Evolutionary conservation across 23 tunicate species (phyloP), one percentile per base, ranked within the genome.

Genomic region (Ciona savignyi): DNA sequence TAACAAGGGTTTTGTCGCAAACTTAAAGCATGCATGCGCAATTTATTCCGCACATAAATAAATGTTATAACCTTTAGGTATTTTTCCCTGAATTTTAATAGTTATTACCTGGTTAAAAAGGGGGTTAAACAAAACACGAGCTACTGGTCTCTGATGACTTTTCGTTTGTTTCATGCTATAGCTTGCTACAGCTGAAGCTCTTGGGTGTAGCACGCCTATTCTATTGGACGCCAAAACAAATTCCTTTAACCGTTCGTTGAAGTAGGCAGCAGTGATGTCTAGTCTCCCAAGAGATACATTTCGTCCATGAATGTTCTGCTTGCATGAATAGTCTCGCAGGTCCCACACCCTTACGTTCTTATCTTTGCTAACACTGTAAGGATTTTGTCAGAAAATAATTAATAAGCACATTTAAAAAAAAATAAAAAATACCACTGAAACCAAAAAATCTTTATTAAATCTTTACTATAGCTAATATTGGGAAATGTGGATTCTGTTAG

Each of bases 281-380:
- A 65, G 63, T 15, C 77, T 29, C 15, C 95, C 95, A 22, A 88
- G 80, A 29, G 1, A 24, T 2, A 88, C 70, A 25, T 67, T 68
- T 27, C 87, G 60, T n/a, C 96, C 87, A 74, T 81, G 79, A 20
- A 88, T 88, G 66, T 62, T 82, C 33, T 88, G 96, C 76, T 88
- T 88, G 83, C 96, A 88, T 0, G 96, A 77, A 65, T 82, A 88
- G 62, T 82, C 81, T 51, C 81, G 83, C 51, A 88, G 72, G 42
- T 88, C 87, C 96, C 87, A 88, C 3, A 88, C 77, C 0, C 96
- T 74, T 0, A 88, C 71, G 65, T 88, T 88, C 28, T 48, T 76
- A 87, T 88, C 96, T 77, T 88, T 88, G 83, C 96, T 88, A 25
- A 88, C 77, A 73, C 96, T 88, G 65, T 23, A 51, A 67, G 56